phyloP scores from a whole-genome alignment of 2,797 vertebrate genomes.

The Leucoraja ocellata region DNA sequence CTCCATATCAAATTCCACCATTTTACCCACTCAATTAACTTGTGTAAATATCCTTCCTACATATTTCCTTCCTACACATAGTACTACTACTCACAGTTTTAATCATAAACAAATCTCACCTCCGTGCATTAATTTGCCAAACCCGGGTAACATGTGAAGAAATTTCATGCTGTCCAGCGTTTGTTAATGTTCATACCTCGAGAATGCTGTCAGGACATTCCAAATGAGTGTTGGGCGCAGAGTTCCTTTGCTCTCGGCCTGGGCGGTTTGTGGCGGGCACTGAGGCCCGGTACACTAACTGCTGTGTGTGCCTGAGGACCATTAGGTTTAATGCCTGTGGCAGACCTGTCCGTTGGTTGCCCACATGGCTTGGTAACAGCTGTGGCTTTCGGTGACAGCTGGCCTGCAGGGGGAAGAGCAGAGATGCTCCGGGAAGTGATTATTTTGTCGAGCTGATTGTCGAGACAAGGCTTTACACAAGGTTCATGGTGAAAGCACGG shows the following conservation, averaged over 20 bases:
- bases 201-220: neutral
- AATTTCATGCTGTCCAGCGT: neutral
- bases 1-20: too few relatives aligned
- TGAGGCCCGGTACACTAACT: too few relatives aligned
- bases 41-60: too few relatives aligned
- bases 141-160: neutral
- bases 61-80: too few relatives aligned
- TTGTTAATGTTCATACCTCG: neutral
- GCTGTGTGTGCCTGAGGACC: neutral
- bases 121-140: neutral
- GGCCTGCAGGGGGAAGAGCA: neutral
- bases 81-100: neutral
- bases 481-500: neutral
- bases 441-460: neutral
- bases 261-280: too few relatives aligned
- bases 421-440: slow-evolving; percentile 16
- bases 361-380: neutral
- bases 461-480: slow-evolving; percentile 21
- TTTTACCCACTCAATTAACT: too few relatives aligned
- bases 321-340: neutral
- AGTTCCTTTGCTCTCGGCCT: neutral
- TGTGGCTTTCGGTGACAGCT: slow-evolving; percentile 13
- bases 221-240: too few relatives aligned
- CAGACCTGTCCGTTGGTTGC: neutral
- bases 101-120: neutral